Base-by-base conservation (phyloP, 1,140 invertebrate species). In the Contarinia nasturtii region DNA sequence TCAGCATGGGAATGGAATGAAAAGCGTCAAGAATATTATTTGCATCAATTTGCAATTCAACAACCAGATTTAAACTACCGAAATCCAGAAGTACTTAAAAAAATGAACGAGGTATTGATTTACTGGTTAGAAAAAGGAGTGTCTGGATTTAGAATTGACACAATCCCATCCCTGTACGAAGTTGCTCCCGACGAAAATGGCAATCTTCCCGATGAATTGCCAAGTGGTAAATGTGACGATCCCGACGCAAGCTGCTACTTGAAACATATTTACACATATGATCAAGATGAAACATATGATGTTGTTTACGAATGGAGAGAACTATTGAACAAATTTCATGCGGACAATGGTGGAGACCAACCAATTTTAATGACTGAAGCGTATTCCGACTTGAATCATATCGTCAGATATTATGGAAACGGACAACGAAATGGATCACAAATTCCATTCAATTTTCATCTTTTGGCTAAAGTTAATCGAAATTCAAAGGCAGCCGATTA, bases 121-220 rank as follows among this genome's bases (percentile, higher is more conserved):
- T 84, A 75, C 61, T 85, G 82, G 82, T 53, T 85, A 37, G 63
- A 70, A 1, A 68, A 68, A 55, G 80, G 80, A 40, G 73, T 83
- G 0, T 73, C 77, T 55, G 82, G 82, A 2, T 82, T 84, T 61
- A 63, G 80, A 44, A 60, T 84, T 15, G 74, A 80, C 50, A 73
- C 76, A 11, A 56, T 79, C 10, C 69, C 70, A 42, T 59, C 63
- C 50, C 44, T 75, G 33, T 72, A 61, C 48, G 75, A 78, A 58
- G 55, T 68, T 2, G 21, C 69, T 42, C 53, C 56, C 27, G 60
- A 67, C 10, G 58, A 63, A 1, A 53, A 71, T 48, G 67, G 67
- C 0, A 53, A 59, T 15, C 70, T 68, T 54, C 65, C 65, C 0
- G 72, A 79, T 53, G 76, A 79, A 54, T 72, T 71, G 0, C 33